A percentile compares a stretch with the other conserved stretches of the same genome.
Evolutionary conservation across 2,888 invertebrate species (phyloP).

Genomic region (Notodonta dromedarius): DNA sequence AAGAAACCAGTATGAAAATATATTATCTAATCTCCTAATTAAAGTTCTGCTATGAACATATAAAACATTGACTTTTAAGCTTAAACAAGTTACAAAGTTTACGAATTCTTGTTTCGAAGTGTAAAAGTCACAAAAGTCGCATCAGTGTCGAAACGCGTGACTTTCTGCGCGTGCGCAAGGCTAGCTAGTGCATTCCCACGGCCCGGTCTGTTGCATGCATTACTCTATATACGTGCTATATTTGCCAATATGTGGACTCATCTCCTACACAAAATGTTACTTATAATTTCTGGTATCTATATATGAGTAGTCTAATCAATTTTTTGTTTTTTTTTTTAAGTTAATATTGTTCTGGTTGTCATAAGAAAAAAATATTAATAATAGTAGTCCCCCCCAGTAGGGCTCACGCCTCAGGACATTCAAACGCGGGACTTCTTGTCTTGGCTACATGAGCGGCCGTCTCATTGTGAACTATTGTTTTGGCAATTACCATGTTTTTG

Average conservation of each 20-base stretch:
- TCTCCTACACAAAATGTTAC: slow-evolving; percentile 6
- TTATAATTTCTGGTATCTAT: not conserved
- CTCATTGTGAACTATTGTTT: no score
- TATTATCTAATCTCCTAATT: no score
- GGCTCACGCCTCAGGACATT: no score
- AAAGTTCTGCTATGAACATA: no score
- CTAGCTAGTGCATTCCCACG: slow-evolving; percentile 36
- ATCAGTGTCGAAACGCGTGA: slow-evolving; percentile 30
- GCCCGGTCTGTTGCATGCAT: slow-evolving; percentile 26
- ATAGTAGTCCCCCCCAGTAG: no score
- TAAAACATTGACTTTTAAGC: not conserved
- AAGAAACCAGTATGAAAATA: no score
- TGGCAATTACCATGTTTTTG: no score
- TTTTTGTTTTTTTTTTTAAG: not conserved
- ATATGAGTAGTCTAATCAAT: not conserved
- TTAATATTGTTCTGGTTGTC: not conserved
- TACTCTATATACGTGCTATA: slow-evolving; percentile 21
- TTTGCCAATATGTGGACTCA: slow-evolving; percentile 35
- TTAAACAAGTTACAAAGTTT: not conserved
- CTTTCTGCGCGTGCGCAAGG: slow-evolving; percentile 13
- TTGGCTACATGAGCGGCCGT: no score
- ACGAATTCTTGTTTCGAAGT: not conserved
- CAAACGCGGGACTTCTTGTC: no score
- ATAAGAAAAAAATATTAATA: no score
- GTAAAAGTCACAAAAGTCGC: slow-evolving; percentile 6